Evolutionary conservation across 2,113 vertebrate genomes (phyloP).

Genomic region (Clarias macrocephalus): DNA sequence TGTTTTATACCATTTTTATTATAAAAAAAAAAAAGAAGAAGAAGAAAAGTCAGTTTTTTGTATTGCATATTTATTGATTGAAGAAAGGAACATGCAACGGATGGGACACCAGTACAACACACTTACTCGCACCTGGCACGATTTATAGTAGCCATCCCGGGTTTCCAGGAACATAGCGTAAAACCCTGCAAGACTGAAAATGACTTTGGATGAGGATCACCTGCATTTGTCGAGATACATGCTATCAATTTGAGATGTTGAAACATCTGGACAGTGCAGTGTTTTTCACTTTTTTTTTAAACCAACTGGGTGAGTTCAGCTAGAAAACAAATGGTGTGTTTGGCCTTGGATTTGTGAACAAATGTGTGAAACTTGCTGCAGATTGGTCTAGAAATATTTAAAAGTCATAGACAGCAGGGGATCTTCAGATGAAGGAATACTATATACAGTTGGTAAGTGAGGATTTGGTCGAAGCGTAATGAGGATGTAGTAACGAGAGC

Average conservation of each 20-base stretch:
- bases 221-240: slow-evolving; percentile 62
- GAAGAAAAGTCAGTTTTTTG: too few species aligned
- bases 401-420: slow-evolving; percentile 45
- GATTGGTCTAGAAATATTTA: not conserved
- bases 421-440: slow-evolving; percentile 17
- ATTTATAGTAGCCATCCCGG: not conserved
- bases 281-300: slow-evolving; percentile 44
- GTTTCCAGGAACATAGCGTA: slow-evolving; percentile 11
- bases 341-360: slow-evolving; percentile 57
- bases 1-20: too few species aligned
- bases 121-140: not conserved
- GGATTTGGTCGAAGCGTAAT: too few species aligned
- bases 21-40: too few species aligned
- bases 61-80: not conserved
- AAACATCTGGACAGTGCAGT: slow-evolving; percentile 59
- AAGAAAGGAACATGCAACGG: not conserved
- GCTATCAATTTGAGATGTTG: slow-evolving; percentile 71
- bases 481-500: too few species aligned
- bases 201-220: slow-evolving; percentile 67
- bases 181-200: slow-evolving; percentile 44
- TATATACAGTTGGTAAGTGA: not conserved
- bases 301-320: slow-evolving; percentile 60
- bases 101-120: not conserved
- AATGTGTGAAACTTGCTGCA: slow-evolving; percentile 21
- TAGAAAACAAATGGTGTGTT: slow-evolving; percentile 62